A percentile compares a stretch with the other conserved stretches of the same genome.
These are phyloP conservation scores for Coregonus ussuriensis DNA, from an alignment of 2,797 vertebrate genomes.

Conservation along the genomic window DNA sequence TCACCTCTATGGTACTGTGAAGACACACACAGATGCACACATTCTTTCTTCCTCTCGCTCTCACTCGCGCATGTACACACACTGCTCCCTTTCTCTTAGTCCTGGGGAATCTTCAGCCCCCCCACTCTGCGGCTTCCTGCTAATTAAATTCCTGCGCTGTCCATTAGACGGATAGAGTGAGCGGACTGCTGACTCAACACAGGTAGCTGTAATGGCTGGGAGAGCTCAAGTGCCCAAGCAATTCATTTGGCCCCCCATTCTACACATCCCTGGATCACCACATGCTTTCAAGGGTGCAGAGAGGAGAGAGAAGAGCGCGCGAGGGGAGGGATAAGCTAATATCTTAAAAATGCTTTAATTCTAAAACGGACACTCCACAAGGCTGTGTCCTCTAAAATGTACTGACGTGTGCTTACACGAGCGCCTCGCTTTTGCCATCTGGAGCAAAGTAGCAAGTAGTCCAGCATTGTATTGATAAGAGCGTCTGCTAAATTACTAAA, in stretches of 20 bases:
- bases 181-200: slow-evolving; percentile 93
- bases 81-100: slow-evolving; percentile 32
- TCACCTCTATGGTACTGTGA: slow-evolving; percentile 9
- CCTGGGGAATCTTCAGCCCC: slow-evolving; percentile 60
- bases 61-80: slow-evolving; percentile 14
- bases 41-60: slow-evolving; percentile 25
- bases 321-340: slow-evolving; percentile 57
- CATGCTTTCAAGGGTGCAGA: slow-evolving; percentile 73
- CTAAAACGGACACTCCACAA: slow-evolving; percentile 51
- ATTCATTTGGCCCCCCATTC: slow-evolving; percentile 74
- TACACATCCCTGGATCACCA: slow-evolving; percentile 75
- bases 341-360: slow-evolving; percentile 64
- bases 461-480: too few relatives aligned
- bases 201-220: slow-evolving; percentile 91
- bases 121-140: slow-evolving; percentile 86
- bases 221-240: slow-evolving; percentile 72
- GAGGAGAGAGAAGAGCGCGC: slow-evolving; percentile 25
- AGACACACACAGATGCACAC: slow-evolving; percentile 24
- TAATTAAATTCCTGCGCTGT: slow-evolving; percentile 98
- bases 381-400: slow-evolving; percentile 66
- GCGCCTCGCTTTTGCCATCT: not conserved
- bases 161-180: slow-evolving; percentile 97
- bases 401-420: slow-evolving; percentile 30
- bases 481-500: too few relatives aligned
- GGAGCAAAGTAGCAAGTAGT: not conserved